Evolutionary conservation across 2,888 invertebrate genomes (phyloP).

Genomic region (Amphiduros pacificus): DNA sequence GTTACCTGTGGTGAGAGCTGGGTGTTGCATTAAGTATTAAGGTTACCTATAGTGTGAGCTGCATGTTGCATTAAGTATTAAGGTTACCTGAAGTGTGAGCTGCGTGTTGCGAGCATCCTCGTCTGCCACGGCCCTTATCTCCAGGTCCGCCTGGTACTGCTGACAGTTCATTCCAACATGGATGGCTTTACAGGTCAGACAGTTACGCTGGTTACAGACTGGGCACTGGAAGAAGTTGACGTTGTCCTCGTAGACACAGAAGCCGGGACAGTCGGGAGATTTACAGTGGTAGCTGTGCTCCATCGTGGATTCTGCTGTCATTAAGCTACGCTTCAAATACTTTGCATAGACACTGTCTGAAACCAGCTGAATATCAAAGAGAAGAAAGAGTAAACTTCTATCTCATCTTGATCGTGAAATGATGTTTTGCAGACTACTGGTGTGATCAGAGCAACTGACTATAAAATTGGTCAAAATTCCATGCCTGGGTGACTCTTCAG

Average conservation of each 20-base stretch:
- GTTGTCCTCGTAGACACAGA: slow-evolving; percentile 87
- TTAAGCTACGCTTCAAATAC: slow-evolving; percentile 77
- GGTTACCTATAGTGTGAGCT: too few species aligned
- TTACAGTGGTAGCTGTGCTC: slow-evolving; percentile 86
- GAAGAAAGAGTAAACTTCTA: too few species aligned
- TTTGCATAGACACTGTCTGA: slow-evolving; percentile 75
- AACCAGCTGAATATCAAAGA: slow-evolving; percentile 67
- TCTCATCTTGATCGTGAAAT: too few species aligned
- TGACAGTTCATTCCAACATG: slow-evolving; percentile 80
- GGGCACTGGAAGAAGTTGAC: slow-evolving; percentile 78
- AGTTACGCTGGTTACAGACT: slow-evolving; percentile 78
- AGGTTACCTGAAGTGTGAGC: slow-evolving; percentile 70
- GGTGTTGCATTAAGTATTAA: too few species aligned
- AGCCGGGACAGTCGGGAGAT: slow-evolving; percentile 83
- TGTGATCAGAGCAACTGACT: too few species aligned
- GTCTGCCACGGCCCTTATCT: slow-evolving; percentile 68
- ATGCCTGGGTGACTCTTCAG: too few species aligned
- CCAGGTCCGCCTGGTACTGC: slow-evolving; percentile 73
- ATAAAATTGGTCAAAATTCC: too few species aligned
- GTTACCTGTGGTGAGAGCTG: too few species aligned
- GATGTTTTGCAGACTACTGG: too few species aligned
- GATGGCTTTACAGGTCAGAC: slow-evolving; percentile 84
- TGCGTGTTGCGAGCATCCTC: slow-evolving; percentile 75
- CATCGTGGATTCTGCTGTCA: slow-evolving; percentile 79
- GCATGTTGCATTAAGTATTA: too few species aligned